Evolutionary conservation across 64 coral and sea anemone species (phyloP), one percentile per base, ranked within the genome.

Genomic region (Acropora tenuis): DNA sequence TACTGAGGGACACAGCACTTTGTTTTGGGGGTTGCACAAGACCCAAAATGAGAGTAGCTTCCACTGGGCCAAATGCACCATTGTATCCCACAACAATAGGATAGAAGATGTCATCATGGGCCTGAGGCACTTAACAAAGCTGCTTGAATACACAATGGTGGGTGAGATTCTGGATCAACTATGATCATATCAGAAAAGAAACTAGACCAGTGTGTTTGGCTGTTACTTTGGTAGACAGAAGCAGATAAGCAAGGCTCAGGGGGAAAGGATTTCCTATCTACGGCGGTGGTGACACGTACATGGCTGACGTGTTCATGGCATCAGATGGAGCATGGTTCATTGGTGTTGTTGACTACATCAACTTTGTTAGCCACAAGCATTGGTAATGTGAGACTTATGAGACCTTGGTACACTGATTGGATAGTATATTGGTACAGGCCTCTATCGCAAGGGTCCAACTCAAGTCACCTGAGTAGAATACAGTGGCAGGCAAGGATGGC

Each of bases 1-100:
- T 92, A 92, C 47, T 87, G 74, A 47, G 90, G 90, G 17, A 92
- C 44, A 45, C 74, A 74, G 49, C 80, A 80, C 15, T 86, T 86
- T 6, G 73, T 41, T 92, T 80, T 3, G 72, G 74, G 2, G 81
- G 90, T 63, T 90, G 41, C 19, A 90, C 76, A 19, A 59, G 75
- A 47, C 76, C 88, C 88, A 80, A 80, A 43, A 67, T 90, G 12
- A 90, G 48, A 43, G 43, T 75, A 17, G 88, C 89, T 73, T 91
- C 74, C 9, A 86, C 60, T 17, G 90, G 81, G 50, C 90, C 69
- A 40, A 58, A 50, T 41, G 71, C 90, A 40, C 72, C 73, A 12
- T 92, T 73, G 15, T 87, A 87, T 1, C 90, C 81, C 3, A 48
- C 13, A 67, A 79, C 49, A 59, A 45, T 45, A 0, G 90, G 63